phyloP scores from a whole-genome alignment of 2,797 vertebrate species.

The Pogonophryne albipinna region DNA sequence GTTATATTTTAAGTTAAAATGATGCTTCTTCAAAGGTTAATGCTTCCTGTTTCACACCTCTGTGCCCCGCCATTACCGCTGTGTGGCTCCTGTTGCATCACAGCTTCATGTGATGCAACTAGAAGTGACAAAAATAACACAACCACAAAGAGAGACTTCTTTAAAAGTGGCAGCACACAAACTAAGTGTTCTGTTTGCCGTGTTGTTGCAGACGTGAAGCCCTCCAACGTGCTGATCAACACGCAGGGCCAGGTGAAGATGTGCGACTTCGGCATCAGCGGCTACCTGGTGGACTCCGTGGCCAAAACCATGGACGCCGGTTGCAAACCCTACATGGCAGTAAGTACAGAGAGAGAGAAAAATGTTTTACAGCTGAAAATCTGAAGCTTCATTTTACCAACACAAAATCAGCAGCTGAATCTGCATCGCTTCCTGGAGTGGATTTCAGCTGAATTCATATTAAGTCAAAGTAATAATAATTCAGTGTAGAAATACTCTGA shows the following conservation, averaged over 20 bases:
- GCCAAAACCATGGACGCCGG: constrained; percentile 98
- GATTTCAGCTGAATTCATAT: too few relatives aligned
- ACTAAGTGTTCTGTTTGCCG: not conserved
- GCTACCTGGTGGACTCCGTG: constrained; percentile 96
- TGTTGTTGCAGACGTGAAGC: constrained; percentile 90
- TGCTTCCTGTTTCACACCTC: constrained; percentile 37
- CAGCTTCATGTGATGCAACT: not conserved
- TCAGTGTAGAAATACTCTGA: too few relatives aligned
- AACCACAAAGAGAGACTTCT: not conserved
- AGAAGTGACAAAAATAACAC: not conserved
- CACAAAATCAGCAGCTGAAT: too few relatives aligned
- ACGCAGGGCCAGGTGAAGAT: constrained; percentile 97
- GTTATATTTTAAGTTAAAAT: too few relatives aligned
- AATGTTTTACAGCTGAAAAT: not conserved
- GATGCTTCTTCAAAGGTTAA: not conserved
- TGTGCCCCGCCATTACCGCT: not conserved
- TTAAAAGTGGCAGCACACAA: too few relatives aligned
- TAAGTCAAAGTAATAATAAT: too few relatives aligned
- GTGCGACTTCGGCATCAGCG: constrained; percentile 98
- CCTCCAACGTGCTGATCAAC: constrained; percentile 97
- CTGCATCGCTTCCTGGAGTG: too few relatives aligned
- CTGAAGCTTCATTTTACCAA: not conserved
- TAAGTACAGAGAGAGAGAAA: constrained; percentile 74
- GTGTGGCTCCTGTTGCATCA: constrained; percentile 9
- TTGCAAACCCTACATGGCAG: constrained; percentile 99